Conservation (phyloP, 2,797 vertebrate species). For the Protosalanx chinensis region DNA sequence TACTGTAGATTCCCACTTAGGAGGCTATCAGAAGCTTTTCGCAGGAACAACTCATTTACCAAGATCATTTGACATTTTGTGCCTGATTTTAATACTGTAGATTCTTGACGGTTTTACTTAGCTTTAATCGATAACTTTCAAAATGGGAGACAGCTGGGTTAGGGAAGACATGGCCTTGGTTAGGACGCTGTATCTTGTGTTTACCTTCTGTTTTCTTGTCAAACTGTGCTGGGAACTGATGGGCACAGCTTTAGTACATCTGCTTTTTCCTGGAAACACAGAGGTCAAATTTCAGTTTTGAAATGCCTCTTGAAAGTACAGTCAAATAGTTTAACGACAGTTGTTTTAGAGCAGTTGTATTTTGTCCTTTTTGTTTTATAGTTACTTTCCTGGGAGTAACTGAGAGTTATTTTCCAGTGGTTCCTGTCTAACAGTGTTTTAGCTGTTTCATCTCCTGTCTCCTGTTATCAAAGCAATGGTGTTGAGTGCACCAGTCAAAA, state of each 20-base stretch:
- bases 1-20: conserved; percentile 23
- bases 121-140: conserved; percentile 2
- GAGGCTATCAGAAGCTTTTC: conserved; percentile 30
- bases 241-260: too few relatives aligned
- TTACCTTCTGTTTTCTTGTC: too few relatives aligned
- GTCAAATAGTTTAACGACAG: too few relatives aligned
- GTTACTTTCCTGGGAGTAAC: too few relatives aligned
- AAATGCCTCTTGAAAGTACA: too few relatives aligned
- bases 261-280: too few relatives aligned
- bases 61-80: conserved; percentile 29
- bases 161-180: too few relatives aligned
- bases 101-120: conserved; percentile 1
- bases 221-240: too few relatives aligned
- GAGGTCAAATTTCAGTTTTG: too few relatives aligned
- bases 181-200: too few relatives aligned
- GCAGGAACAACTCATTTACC: conserved; percentile 29
- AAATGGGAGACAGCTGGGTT: neutral
- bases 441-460: conserved; percentile 52
- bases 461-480: conserved; percentile 44
- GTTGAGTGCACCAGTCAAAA: conserved; percentile 40
- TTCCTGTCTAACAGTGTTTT: conserved; percentile 30
- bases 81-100: conserved; percentile 1
- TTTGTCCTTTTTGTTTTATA: too few relatives aligned
- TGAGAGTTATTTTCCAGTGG: neutral
- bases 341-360: too few relatives aligned